These are phyloP conservation scores for Anadara kagoshimensis DNA, from an alignment of 1,140 invertebrate species.

Conservation along the genomic window DNA sequence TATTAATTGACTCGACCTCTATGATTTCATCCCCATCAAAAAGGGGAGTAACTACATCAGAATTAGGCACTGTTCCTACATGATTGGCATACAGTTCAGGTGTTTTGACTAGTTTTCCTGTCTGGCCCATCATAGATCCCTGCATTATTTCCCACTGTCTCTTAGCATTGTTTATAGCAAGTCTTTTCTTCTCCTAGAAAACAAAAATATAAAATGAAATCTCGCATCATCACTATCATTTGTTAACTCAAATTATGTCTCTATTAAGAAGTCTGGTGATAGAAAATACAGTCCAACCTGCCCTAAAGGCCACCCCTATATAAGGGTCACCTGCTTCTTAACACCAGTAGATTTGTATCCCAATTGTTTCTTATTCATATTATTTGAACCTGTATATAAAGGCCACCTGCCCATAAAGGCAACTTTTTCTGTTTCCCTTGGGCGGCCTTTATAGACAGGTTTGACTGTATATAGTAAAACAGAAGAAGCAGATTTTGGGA, in stretches of 20 bases:
- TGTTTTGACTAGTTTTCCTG: constrained; percentile 59
- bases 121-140: constrained; percentile 60
- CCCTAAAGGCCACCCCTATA: too few species aligned
- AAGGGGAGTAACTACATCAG: constrained; percentile 44
- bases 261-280: too few species aligned
- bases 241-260: not conserved
- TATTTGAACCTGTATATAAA: too few species aligned
- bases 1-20: constrained; percentile 60
- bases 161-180: constrained; percentile 72
- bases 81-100: constrained; percentile 71
- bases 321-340: too few species aligned
- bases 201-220: constrained; percentile 20
- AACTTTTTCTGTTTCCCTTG: too few species aligned
- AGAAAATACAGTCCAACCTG: too few species aligned
- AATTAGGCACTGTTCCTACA: constrained; percentile 60
- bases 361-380: too few species aligned
- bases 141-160: constrained; percentile 73
- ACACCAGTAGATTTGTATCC: too few species aligned
- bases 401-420: too few species aligned
- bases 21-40: constrained; percentile 44
- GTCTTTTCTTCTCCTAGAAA: constrained; percentile 67
- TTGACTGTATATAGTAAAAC: too few species aligned
- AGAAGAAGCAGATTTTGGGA: too few species aligned
- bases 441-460: too few species aligned
- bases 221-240: not conserved